Evolutionary conservation across 2,113 vertebrate genomes (phyloP).

Genomic region (Corynorhinus townsendii): DNA sequence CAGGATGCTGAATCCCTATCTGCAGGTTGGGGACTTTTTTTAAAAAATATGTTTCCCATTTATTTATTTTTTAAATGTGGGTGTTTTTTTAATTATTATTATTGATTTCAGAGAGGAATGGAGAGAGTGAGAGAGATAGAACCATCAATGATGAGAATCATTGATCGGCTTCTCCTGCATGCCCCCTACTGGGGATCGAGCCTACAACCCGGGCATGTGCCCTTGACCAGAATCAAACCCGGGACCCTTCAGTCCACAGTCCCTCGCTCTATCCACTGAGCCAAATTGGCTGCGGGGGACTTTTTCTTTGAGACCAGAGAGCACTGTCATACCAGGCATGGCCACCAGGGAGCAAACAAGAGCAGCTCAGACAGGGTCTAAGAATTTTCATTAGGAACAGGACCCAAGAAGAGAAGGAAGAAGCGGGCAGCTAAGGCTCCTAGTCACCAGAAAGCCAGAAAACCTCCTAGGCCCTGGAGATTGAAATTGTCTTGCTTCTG

Average conservation of each 20-base stretch:
- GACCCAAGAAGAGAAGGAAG: not conserved
- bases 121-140: too few relatives aligned
- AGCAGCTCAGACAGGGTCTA: not conserved
- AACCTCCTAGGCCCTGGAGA: not conserved
- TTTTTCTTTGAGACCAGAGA: not conserved
- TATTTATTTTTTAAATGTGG: too few relatives aligned
- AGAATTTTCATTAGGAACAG: not conserved
- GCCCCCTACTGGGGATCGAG: too few relatives aligned
- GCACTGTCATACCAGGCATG: not conserved
- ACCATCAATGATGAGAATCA: too few relatives aligned
- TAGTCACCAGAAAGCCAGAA: not conserved
- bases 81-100: too few relatives aligned
- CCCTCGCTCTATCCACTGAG: too few relatives aligned
- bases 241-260: too few relatives aligned
- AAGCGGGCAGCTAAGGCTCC: not conserved
- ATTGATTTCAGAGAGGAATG: too few relatives aligned
- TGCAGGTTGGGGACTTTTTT: not conserved
- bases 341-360: slow-evolving; percentile 30
- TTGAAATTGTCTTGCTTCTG: not conserved
- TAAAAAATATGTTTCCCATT: too few relatives aligned
- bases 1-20: not conserved
- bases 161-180: too few relatives aligned
- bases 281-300: not conserved
- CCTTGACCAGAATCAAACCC: too few relatives aligned
- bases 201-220: too few relatives aligned